Evolutionary conservation across 2,797 vertebrate genomes (phyloP).

Genomic region (Sylvilagus floridanus): DNA sequence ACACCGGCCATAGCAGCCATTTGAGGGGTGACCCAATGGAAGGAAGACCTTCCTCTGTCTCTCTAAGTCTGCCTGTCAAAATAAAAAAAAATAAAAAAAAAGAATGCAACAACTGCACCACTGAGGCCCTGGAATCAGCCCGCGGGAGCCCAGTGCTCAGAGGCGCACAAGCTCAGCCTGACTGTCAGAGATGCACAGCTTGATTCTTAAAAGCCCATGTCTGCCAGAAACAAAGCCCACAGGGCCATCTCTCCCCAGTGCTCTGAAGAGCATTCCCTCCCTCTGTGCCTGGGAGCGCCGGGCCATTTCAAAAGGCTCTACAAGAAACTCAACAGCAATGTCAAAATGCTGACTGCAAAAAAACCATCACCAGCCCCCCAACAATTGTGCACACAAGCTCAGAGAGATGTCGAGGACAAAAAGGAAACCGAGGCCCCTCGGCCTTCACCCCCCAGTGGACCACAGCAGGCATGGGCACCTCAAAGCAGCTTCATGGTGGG

Average conservation of each 20-base stretch:
- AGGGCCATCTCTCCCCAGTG: too few relatives aligned
- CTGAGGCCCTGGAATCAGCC: background rate
- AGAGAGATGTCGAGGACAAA: constrained; percentile 1
- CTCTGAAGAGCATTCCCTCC: constrained; percentile 36
- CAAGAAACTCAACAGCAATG: constrained; percentile 72
- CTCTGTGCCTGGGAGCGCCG: background rate
- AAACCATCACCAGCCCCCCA: background rate
- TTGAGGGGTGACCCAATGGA: too few relatives aligned
- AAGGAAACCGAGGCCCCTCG: background rate
- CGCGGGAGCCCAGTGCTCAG: accelerated
- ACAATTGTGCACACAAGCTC: background rate
- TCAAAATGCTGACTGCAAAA: constrained; percentile 45
- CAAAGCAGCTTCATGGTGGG: constrained; percentile 34
- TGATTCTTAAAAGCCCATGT: constrained; percentile 37
- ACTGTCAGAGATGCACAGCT: background rate
- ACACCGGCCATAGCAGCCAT: too few relatives aligned
- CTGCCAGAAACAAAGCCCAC: background rate
- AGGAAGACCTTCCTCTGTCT: too few relatives aligned
- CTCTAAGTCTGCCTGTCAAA: too few relatives aligned
- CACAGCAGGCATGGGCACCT: background rate
- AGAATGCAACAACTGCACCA: background rate
- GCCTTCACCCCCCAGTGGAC: background rate
- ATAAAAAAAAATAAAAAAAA: too few relatives aligned
- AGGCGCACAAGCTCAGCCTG: too few relatives aligned
- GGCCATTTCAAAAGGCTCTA: constrained; percentile 62